Evolutionary conservation across 2,113 vertebrate genomes (phyloP).

Genomic region (Pterophyllum scalare): DNA sequence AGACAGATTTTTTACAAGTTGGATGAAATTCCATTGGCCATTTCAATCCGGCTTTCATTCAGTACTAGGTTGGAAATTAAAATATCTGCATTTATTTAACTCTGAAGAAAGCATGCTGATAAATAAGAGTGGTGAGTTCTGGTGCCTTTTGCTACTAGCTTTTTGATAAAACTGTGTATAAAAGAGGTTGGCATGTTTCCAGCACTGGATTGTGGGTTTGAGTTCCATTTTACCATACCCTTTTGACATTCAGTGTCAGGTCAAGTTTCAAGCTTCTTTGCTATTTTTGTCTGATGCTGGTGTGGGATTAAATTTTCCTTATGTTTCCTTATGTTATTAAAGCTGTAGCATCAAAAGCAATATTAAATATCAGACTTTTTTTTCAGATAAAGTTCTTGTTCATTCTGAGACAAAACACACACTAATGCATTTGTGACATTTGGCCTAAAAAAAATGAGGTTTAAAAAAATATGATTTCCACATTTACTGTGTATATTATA

Average conservation of each 20-base stretch:
- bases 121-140: not conserved
- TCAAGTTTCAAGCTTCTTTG: not conserved
- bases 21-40: too few species aligned
- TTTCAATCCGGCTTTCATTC: not conserved
- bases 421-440: not conserved
- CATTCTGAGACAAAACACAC: rapidly evolving
- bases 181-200: not conserved
- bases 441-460: not conserved
- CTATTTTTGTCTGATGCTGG: not conserved
- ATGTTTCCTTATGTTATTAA: too few species aligned
- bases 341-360: not conserved
- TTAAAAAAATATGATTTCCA: not conserved
- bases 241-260: not conserved
- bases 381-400: not conserved
- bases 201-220: not conserved
- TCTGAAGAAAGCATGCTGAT: not conserved
- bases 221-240: not conserved
- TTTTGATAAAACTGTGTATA: not conserved
- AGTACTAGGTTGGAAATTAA: not conserved
- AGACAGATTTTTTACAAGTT: too few species aligned
- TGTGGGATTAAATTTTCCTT: not conserved
- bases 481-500: rapidly evolving
- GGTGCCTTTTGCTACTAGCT: not conserved
- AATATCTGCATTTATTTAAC: not conserved
- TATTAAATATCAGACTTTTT: not conserved